Percentiles rank a stretch among this genome's conserved stretches.
phyloP scores from a whole-genome alignment of 2,888 invertebrate genomes.

The Chrysodeixis includens region DNA sequence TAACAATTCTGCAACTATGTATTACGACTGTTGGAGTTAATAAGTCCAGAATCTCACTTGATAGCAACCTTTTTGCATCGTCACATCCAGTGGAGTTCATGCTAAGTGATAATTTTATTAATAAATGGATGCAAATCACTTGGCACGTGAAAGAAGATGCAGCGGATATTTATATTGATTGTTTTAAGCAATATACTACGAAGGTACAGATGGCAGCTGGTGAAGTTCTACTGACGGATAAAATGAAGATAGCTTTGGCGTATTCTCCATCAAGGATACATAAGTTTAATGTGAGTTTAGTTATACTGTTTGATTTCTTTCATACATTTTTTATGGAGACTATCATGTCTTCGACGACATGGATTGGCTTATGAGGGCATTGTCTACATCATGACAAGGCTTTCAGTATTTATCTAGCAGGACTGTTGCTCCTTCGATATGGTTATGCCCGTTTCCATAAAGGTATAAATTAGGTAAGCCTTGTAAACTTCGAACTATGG shows the following conservation, averaged over 20 bases:
- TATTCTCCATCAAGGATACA: background rate
- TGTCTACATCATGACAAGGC: no score
- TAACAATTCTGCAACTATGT: slow-evolving; percentile 62
- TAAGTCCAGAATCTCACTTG: slow-evolving; percentile 49
- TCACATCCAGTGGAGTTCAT: slow-evolving; percentile 12
- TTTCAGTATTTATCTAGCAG: no score
- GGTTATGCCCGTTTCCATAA: no score
- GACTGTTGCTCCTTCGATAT: no score
- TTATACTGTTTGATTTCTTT: no score
- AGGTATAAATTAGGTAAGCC: no score
- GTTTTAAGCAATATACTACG: slow-evolving; percentile 26
- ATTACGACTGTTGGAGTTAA: slow-evolving; percentile 46
- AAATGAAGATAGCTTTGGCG: slow-evolving; percentile 28
- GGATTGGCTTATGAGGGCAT: no score
- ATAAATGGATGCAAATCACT: slow-evolving; percentile 57
- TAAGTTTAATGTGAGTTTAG: slow-evolving; percentile 34
- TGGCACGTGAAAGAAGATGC: slow-evolving; percentile 53
- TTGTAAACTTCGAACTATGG: no score
- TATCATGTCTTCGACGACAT: no score
- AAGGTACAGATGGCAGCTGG: background rate
- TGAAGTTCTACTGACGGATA: slow-evolving; percentile 10
- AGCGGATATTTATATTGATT: slow-evolving; percentile 55
- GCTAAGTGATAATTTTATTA: slow-evolving; percentile 17
- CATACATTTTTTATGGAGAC: no score
- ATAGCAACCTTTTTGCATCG: slow-evolving; percentile 18